Conservation (phyloP, 2,797 vertebrate species). For the Etheostoma nigrum region DNA sequence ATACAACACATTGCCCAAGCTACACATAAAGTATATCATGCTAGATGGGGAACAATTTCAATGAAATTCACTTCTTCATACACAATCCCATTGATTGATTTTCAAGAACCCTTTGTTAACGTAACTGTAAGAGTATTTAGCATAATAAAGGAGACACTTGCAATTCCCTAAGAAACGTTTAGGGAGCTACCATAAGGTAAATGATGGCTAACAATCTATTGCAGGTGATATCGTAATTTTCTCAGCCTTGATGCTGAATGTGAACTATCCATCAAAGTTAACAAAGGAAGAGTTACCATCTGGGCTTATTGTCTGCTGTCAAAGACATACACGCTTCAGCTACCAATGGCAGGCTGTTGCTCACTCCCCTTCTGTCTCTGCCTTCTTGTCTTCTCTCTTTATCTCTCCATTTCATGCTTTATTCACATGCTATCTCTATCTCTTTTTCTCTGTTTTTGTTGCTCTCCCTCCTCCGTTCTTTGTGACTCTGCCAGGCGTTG, state of each 20-base stretch:
- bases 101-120: constrained; percentile 20
- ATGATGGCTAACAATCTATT: constrained; percentile 54
- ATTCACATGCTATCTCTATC: constrained; percentile 33
- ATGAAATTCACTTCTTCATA: constrained; percentile 28
- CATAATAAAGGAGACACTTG: constrained; percentile 31
- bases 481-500: constrained; percentile 49
- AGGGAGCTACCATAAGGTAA: constrained; percentile 43
- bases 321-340: constrained; percentile 73
- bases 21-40: constrained; percentile 13
- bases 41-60: constrained; percentile 27
- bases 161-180: constrained; percentile 24
- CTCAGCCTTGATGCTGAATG: constrained; percentile 60
- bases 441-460: constrained; percentile 33
- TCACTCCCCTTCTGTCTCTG: constrained; percentile 57
- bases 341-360: constrained; percentile 66
- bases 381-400: constrained; percentile 34
- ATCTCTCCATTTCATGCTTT: constrained; percentile 43
- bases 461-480: constrained; percentile 35
- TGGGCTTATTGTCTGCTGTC: constrained; percentile 81
- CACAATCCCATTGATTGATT: constrained; percentile 42
- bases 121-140: constrained; percentile 30
- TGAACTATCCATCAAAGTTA: constrained; percentile 82
- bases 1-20: constrained; percentile 6
- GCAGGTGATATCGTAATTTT: constrained; percentile 58
- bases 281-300: constrained; percentile 80